Conservation (phyloP, 2,797 vertebrate genomes). For the Rhinichthys osculus region DNA sequence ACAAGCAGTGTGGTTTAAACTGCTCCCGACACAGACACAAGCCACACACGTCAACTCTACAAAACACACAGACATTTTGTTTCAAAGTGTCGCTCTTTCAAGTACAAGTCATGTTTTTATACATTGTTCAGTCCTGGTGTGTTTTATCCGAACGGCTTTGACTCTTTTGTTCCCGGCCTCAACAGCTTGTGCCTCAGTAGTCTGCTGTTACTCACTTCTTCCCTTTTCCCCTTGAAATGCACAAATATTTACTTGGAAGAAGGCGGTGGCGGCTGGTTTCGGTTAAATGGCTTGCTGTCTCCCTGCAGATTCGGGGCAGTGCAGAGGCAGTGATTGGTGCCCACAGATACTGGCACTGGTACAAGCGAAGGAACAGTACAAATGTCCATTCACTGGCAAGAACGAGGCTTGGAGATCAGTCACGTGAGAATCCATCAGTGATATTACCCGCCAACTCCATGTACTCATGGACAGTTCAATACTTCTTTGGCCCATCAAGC, state of each 20-base stretch:
- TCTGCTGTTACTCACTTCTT: slow-evolving; percentile 51
- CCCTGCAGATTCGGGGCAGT: slow-evolving; percentile 30
- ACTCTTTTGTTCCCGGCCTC: slow-evolving; percentile 1
- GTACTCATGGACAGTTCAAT: slow-evolving; percentile 11
- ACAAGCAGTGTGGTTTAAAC: slow-evolving; percentile 55
- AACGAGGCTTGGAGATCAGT: slow-evolving; percentile 27
- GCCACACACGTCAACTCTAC: slow-evolving; percentile 1
- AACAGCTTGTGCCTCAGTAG: slow-evolving; percentile 14
- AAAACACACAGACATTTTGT: slow-evolving; percentile 6
- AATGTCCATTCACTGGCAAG: slow-evolving; percentile 7
- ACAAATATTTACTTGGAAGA: slow-evolving; percentile 61
- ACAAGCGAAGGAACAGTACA: slow-evolving; percentile 1
- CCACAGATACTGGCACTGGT: slow-evolving; percentile 19
- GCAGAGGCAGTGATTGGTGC: slow-evolving; percentile 33
- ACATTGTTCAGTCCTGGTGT: neutral
- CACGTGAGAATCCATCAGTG: slow-evolving; percentile 29
- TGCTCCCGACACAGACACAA: slow-evolving; percentile 56
- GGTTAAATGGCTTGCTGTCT: slow-evolving; percentile 13
- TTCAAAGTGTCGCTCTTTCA: slow-evolving; percentile 59
- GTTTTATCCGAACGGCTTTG: neutral
- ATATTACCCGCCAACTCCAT: neutral
- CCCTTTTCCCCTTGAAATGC: slow-evolving; percentile 42
- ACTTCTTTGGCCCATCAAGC: neutral
- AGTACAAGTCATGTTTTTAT: slow-evolving; percentile 44
- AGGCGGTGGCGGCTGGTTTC: slow-evolving; percentile 46